Conservation (phyloP, 2,888 invertebrate species). For the Pachydiplax longipennis region DNA sequence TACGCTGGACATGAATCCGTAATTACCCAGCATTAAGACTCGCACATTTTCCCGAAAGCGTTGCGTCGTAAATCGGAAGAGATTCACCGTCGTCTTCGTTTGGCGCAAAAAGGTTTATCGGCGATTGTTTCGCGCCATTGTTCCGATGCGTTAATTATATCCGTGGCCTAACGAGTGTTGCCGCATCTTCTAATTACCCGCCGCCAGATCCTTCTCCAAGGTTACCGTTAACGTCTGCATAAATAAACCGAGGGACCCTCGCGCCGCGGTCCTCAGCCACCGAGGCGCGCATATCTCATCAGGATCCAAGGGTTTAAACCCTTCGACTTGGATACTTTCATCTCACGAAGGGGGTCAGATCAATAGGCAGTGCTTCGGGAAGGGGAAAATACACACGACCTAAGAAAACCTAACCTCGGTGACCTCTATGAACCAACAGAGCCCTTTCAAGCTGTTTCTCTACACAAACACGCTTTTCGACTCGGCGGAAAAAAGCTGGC, state of each 20-base stretch:
- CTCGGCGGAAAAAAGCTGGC: not conserved
- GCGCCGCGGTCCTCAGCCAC: not conserved
- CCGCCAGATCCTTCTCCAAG: not conserved
- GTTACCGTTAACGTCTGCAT: not conserved
- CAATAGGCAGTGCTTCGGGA: not conserved
- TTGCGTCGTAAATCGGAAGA: not conserved
- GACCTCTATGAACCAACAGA: not conserved
- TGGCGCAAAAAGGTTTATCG: not conserved
- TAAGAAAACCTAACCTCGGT: not conserved
- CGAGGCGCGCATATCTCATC: not conserved
- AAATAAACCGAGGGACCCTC: not conserved
- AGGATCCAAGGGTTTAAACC: not conserved
- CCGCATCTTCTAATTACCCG: not conserved
- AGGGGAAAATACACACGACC: not conserved
- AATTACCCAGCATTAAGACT: not conserved
- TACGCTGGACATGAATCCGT: not conserved
- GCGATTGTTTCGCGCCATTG: not conserved
- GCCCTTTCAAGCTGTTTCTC: not conserved
- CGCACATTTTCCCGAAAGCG: not conserved
- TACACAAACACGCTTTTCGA: not conserved
- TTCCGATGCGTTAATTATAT: not conserved
- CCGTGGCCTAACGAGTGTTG: not conserved
- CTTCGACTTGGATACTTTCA: not conserved
- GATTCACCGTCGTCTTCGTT: not conserved
- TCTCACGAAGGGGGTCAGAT: not conserved